phyloP scores from a whole-genome alignment of 2,797 vertebrate species.

The Enoplosus armatus region DNA sequence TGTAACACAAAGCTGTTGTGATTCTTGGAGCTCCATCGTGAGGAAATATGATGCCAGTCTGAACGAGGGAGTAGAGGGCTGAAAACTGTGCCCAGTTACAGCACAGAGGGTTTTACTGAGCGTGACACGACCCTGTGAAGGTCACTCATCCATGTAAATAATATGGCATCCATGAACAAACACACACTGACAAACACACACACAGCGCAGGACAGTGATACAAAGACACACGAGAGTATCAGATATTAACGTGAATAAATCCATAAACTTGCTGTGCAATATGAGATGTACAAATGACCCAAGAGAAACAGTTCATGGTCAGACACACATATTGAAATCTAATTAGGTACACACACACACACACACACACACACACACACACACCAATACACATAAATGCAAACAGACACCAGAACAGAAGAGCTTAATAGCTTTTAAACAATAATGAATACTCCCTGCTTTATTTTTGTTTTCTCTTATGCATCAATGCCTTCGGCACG shows the following conservation, averaged over 20 bases:
- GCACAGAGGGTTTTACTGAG: constrained; percentile 61
- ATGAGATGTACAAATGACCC: constrained; percentile 36
- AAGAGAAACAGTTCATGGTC: constrained; percentile 38
- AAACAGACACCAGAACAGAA: background rate
- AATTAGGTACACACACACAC: background rate
- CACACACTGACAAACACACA: constrained; percentile 36
- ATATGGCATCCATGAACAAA: constrained; percentile 55
- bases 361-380: background rate
- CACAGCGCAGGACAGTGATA: constrained; percentile 23
- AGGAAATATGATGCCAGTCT: constrained; percentile 43
- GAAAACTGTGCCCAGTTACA: constrained; percentile 50
- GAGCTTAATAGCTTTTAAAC: background rate
- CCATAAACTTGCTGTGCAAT: constrained; percentile 53
- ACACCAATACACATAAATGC: background rate
- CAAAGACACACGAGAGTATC: constrained; percentile 34
- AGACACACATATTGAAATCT: constrained; percentile 29
- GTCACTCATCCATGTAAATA: constrained; percentile 70
- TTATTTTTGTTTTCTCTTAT: too few relatives aligned
- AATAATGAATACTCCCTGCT: too few relatives aligned
- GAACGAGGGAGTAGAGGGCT: constrained; percentile 19
- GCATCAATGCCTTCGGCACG: too few relatives aligned
- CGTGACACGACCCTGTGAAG: constrained; percentile 71
- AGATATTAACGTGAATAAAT: constrained; percentile 67
- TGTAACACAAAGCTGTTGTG: constrained; percentile 55
- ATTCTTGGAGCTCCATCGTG: constrained; percentile 28